Base-by-base conservation (phyloP, 2,888 invertebrate genomes). In the Drosophila affinis region DNA sequence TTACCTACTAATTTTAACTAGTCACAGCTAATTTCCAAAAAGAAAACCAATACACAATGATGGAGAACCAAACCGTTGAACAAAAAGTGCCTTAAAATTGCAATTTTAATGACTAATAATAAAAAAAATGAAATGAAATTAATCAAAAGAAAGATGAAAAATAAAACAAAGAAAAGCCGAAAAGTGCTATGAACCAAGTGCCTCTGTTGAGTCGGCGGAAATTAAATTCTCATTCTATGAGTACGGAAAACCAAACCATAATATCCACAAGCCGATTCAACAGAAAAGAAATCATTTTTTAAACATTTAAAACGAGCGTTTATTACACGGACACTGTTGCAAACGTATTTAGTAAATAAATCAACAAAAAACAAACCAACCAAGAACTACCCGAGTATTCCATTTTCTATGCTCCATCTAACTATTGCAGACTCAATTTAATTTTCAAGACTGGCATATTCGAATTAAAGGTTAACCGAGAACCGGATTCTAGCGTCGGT, bases 21-120 rank as follows among this genome's bases (percentile, higher is more conserved):
- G 86, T 87, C 86, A 87, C 87, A 87, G 86, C 88, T 87, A 84
- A 81, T 87, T 88, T 88, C 86, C 88, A 85, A 87, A 86, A 18
- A 63, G 60, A 72, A 75, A 63, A 57, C 29, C 57, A 63, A 68
- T 55, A 67, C 45, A 62, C 24, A 64, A 71, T 17, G 47, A 53
- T 51, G 62, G 61, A 63, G 46, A 65, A 29, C 56, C 59, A 5
- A 48, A 65, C 56, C 59, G 74, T 72, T 73, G 59, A 77, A 81
- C 76, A 65, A 57, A 79, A 81, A 80, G 85, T 85, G 88, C 88
- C 88, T 85, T 88, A 80, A 78, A 76, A 69, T 70, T 62, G 58
- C 63, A 81, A 75, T 71, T 87, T 70, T 27, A 72, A 63, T 75
- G 73, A 81, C 79, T 75, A 71, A 71, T 72, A 49, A 10, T 21